phyloP scores from a whole-genome alignment of 2,797 vertebrate species.

The Emys orbicularis region DNA sequence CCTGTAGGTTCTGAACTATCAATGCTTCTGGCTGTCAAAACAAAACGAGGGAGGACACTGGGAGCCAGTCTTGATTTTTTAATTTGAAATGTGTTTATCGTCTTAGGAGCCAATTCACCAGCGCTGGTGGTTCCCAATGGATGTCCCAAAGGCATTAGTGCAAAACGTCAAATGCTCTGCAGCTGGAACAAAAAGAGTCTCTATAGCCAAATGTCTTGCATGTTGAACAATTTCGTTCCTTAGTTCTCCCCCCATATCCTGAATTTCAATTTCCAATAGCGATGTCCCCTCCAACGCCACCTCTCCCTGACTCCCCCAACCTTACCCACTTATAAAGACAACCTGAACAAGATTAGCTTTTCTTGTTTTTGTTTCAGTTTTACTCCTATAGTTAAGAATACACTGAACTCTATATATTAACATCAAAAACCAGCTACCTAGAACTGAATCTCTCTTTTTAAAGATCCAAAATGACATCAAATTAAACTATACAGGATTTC shows the following conservation, averaged over 20 bases:
- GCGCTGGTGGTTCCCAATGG: background rate
- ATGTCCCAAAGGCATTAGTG: background rate
- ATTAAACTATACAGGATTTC: conserved; percentile 77
- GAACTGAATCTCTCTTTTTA: conserved; percentile 61
- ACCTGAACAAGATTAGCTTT: conserved; percentile 24
- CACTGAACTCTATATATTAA: conserved; percentile 68
- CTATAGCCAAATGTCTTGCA: background rate
- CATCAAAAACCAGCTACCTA: conserved; percentile 74
- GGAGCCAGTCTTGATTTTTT: background rate
- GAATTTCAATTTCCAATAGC: background rate
- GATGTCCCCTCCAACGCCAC: background rate
- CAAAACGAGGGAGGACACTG: background rate
- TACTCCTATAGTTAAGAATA: conserved; percentile 64
- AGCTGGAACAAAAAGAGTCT: background rate
- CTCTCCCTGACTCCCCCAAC: background rate
- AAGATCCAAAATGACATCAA: conserved; percentile 71
- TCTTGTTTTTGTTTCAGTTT: conserved; percentile 59
- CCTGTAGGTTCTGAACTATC: background rate
- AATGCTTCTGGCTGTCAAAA: background rate
- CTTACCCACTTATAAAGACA: conserved; percentile 9
- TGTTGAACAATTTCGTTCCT: background rate
- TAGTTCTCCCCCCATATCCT: background rate
- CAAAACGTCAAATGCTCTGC: background rate
- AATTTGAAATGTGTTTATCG: background rate
- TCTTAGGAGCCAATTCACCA: background rate